phyloP scores from a whole-genome alignment of 1,140 invertebrate genomes.

The Panagrolaimus sp. region DNA sequence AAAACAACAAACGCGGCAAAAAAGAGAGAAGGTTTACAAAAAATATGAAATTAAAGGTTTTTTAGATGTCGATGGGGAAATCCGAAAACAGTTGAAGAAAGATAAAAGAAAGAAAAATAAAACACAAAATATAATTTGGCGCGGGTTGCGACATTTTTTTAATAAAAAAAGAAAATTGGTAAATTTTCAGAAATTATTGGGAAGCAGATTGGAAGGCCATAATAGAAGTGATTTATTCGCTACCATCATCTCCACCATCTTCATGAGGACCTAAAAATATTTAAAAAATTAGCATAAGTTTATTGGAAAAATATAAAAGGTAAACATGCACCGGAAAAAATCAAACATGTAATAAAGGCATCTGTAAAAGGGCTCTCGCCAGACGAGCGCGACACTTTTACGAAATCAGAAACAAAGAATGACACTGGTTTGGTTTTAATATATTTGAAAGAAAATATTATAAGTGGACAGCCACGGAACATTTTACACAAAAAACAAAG shows the following conservation, averaged over 20 bases:
- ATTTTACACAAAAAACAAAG: constrained; percentile 13
- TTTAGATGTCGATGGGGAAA: background rate
- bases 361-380: constrained; percentile 8
- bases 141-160: constrained; percentile 15
- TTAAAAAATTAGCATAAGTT: constrained; percentile 14
- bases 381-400: constrained; percentile 8
- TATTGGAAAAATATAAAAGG: constrained; percentile 19
- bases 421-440: too few relatives aligned
- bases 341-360: constrained; percentile 2
- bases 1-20: too few relatives aligned
- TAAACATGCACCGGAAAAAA: constrained; percentile 23
- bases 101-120: constrained; percentile 21
- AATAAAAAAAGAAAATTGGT: too few relatives aligned
- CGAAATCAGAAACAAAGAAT: background rate
- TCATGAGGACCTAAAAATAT: constrained; percentile 52
- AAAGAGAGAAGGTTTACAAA: too few relatives aligned
- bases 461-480: constrained; percentile 14
- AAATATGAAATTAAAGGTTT: too few relatives aligned
- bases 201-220: constrained; percentile 12
- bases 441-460: constrained; percentile 1
- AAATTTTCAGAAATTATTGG: background rate
- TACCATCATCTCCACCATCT: constrained; percentile 55
- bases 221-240: constrained; percentile 31
- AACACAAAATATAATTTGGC: background rate
- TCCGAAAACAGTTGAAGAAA: constrained; percentile 14